Base-by-base conservation (phyloP, 2,797 vertebrate species). In the Pyrocephalus nanus region DNA sequence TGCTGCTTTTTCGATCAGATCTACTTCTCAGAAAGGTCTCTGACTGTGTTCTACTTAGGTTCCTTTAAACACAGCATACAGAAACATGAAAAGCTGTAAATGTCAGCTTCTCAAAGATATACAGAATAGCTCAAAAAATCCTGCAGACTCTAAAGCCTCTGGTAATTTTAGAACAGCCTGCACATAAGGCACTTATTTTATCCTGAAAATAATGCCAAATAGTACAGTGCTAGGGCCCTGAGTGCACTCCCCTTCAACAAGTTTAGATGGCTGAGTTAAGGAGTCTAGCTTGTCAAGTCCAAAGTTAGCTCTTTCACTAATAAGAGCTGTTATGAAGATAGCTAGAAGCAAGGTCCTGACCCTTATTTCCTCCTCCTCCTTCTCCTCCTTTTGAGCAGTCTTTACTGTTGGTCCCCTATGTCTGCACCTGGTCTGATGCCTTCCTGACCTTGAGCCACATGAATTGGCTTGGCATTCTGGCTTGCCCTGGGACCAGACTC, bases 371-470 rank as follows among this genome's bases (percentile, higher is more conserved):
- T 67, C 74, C 43, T 43, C 43, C 20, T 81, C 6, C 6, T 69
- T 71, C 66, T 64, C 57, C 50, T 45, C 58, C 58, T 76, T 88
- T 70, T 45, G 76, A 79, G 58, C 25, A 43, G 27, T 30, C 36
- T 55, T 88, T 54, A 58, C 3, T 70, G 12, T 23, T 62, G 36
- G 12, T 3, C 2, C 30, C 11, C 14, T 62, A 1, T 15, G 13
- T 29, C 34, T 58, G 42, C 47, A 40, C 20, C 18, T 69, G 18
- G 4, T 15, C 29, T 62, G 32, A 43, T 42, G 17, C 20, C 34
- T 73, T 34, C 22, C 51, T 21, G 17, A 65, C 23, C 42, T n/a
- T 43, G 27, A 73, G 6, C 12, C 0, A 0, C 15, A 65, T 4
- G 0, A 26, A 21, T 55, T 65, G 58, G 11, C 34, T 61, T 0